phyloP scores from a whole-genome alignment of 2,888 invertebrate genomes.

The Drosophila melanosoma region DNA sequence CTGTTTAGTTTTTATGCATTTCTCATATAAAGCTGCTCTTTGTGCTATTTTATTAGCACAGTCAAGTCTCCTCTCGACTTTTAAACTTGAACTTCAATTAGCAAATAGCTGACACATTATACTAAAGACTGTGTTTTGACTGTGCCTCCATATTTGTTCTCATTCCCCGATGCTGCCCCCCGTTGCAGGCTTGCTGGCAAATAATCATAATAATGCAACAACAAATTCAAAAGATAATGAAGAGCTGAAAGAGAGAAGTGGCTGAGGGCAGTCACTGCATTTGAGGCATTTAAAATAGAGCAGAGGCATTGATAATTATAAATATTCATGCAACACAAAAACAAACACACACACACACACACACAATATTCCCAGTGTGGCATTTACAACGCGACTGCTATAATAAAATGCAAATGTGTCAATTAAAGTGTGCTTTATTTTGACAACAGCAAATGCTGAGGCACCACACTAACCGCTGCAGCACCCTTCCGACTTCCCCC shows the following conservation, averaged over 20 bases:
- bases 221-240: conserved; percentile 21
- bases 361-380: conserved; percentile 53
- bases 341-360: not conserved
- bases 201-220: conserved; percentile 16
- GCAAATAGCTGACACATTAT: conserved; percentile 15
- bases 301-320: conserved; percentile 70
- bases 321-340: conserved; percentile 67
- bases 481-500: too few species aligned
- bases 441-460: conserved; percentile 67
- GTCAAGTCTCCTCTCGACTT: not conserved
- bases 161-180: not conserved
- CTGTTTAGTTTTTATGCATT: not conserved
- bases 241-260: conserved; percentile 6
- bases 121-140: not conserved
- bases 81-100: conserved; percentile 5
- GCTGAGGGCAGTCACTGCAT: conserved; percentile 15
- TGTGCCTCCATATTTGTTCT: conserved; percentile 4
- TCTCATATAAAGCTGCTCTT: conserved; percentile 1
- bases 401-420: conserved; percentile 81
- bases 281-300: conserved; percentile 28
- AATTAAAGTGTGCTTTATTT: conserved; percentile 82
- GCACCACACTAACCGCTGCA: not conserved
- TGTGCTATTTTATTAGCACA: not conserved
- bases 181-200: conserved; percentile 10
- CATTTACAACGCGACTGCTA: conserved; percentile 41